phyloP scores from a whole-genome alignment of 2,113 vertebrate species.

The Taurulus bubalis region DNA sequence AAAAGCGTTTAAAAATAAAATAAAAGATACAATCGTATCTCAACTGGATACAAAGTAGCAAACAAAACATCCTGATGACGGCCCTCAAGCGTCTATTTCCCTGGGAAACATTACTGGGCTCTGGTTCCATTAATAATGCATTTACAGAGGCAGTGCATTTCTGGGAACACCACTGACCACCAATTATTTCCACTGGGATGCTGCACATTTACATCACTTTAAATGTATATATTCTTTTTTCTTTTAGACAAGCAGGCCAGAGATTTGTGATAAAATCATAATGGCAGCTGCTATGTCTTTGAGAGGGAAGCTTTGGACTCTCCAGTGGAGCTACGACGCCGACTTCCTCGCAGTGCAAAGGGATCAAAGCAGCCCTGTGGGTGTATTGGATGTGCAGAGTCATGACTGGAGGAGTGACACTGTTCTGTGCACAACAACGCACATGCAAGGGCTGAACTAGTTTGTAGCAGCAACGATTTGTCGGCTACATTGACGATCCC shows the following conservation, averaged over 20 bases:
- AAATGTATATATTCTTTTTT: neutral
- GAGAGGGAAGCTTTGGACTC: constrained; percentile 19
- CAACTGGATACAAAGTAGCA: neutral
- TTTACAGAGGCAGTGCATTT: constrained; percentile 30
- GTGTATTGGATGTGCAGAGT: neutral
- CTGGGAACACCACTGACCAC: constrained; percentile 12
- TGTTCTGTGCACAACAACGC: neutral
- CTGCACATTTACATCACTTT: neutral
- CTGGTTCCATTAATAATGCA: constrained; percentile 55
- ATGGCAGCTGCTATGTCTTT: constrained; percentile 1
- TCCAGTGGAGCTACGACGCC: neutral
- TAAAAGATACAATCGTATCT: neutral
- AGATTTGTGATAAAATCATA: constrained; percentile 25
- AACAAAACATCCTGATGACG: neutral
- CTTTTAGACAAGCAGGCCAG: neutral
- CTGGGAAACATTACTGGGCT: constrained; percentile 17
- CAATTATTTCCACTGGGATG: neutral
- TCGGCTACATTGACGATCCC: neutral
- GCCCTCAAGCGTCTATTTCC: constrained; percentile 14
- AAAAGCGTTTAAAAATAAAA: no score
- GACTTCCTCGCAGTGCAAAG: constrained; percentile 14
- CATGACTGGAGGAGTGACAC: neutral
- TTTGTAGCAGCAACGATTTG: neutral
- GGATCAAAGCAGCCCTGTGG: constrained; percentile 11
- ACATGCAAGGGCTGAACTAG: neutral